Percentiles rank a stretch among this genome's conserved stretches.
Conservation (phyloP, 2,113 vertebrate genomes). For the Electrona antarctica region DNA sequence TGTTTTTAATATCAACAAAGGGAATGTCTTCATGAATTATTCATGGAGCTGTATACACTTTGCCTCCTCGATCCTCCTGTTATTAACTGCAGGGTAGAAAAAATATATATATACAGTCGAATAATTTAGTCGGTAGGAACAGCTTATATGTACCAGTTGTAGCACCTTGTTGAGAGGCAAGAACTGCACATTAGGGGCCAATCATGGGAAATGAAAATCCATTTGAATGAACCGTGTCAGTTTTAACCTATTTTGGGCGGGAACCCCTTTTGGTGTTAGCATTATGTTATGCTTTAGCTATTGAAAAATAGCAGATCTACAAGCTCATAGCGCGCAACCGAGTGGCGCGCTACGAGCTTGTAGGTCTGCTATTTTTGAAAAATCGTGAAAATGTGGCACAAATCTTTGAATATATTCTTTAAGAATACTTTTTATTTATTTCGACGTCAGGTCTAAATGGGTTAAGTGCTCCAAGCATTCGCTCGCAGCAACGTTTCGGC, state of each 20-base stretch:
- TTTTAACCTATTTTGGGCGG: neutral
- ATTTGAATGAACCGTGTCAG: conserved; percentile 27
- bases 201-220: conserved; percentile 37
- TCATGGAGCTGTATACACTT: conserved; percentile 54
- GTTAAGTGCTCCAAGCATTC: conserved; percentile 24
- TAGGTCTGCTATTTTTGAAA: no score
- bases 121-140: conserved; percentile 35
- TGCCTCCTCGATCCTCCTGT: conserved; percentile 12
- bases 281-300: no score
- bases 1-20: conserved; percentile 67
- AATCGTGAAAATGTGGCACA: no score
- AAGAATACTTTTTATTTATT: no score
- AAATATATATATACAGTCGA: conserved; percentile 36
- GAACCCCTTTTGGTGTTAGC: no score
- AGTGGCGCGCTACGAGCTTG: no score
- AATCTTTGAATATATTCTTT: no score
- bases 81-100: conserved; percentile 52
- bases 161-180: conserved; percentile 31
- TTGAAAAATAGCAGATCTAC: no score
- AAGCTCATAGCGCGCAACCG: no score
- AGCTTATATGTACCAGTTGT: conserved; percentile 5
- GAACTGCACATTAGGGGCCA: conserved; percentile 22
- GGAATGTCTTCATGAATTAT: conserved; percentile 62
- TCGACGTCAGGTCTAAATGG: no score
- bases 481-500: conserved; percentile 10